Evolutionary conservation across 64 coral and sea anemone genomes (phyloP), one percentile per base, ranked within the genome.

Genomic region (Porites lutea): DNA sequence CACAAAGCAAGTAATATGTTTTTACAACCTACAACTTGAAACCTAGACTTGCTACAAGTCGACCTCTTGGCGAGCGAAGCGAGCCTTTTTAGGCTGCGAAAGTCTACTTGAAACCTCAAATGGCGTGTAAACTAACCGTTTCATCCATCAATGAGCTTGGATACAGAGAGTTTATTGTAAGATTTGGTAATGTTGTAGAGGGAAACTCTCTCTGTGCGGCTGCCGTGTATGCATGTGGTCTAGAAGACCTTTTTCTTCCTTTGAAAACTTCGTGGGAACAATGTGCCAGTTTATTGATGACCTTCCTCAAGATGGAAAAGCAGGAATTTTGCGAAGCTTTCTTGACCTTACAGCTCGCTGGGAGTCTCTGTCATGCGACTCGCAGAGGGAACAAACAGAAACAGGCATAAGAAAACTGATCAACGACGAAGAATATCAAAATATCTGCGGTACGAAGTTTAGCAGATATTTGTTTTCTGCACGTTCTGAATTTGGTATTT

Each of bases 151-250:
- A 93, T 61, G 48, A 87, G 64, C 75, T 71, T 3, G 50, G 46
- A 22, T 72, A 80, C n/a, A 63, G 88, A 53, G 91, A 44, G 58
- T 87, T 93, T 70, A 88, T 93, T 18, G 13, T 37, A 88, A 74
- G 18, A 14, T 93, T 93, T 73, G 83, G 74, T 3, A 93, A 93
- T 71, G 51, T 88, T 62, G 91, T 93, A 0, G 91, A 93, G 55
- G 52, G 19, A 10, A 71, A 44, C 91, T 10, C 91, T 93, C 46
- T 55, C 80, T 88, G 91, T 88, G 83, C 84, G 37, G 91, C 91
- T 43, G 60, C 91, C 44, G 85, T 93, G 4, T 75, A 45, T 48
- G 44, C n/a, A n/a, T n/a, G 27, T 37, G 27, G 27, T 37, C 58
- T 58, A 88, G 19, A 16, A 52, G 73, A 23, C 91, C 91, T 15